Base-by-base conservation (phyloP, 2,888 invertebrate genomes). In the Microplitis deprimator region DNA sequence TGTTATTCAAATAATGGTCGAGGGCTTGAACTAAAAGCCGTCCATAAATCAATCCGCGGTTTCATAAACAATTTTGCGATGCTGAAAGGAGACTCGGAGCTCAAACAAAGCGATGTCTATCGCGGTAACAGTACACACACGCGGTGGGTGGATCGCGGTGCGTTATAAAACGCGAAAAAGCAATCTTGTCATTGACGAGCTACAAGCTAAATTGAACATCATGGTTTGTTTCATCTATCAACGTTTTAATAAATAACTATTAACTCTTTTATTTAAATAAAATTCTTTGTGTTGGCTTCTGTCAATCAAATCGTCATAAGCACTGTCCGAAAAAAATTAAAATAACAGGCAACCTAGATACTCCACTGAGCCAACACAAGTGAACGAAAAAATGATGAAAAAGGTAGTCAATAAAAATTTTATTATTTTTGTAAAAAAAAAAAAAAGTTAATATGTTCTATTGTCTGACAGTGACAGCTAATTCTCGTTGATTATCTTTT, bases 401-500 rank as follows among this genome's bases (percentile, higher is more conserved):
- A 29, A 29, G 29, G 29, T 29, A 38, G 65, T 13, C 8, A 13
- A 65, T 29, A 13, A 65, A 29, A 20, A 29, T 29, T 65, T 29
- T 29, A 62, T 73, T 40, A 7, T 17, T 17, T 13, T 59, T 29
- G 4, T 4, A 4, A 4, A 29, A 29, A 29, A 29, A 29, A 29
- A 29, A 40, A n/a, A 13, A 62, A 20, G 41, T 73, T 64, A 41
- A 73, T 29, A 61, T 39, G 38, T 20, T 67, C 61, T 17, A 59
- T 70, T 69, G 20, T 17, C 40, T 74, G 40, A 10, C 40, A 64
- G 6, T 75, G 41, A 67, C 60, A 74, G 38, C 41, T 20, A 39
- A 39, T 65, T 64, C n/a, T 39, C 78, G 82, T 84, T 81, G 82
- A 82, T 82, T 82, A 81, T 82, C 76, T 79, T 76, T 41, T 73